Evolutionary conservation across 2,113 vertebrate species (phyloP), one percentile per base, ranked within the genome.

Genomic region (Mungos mungo): DNA sequence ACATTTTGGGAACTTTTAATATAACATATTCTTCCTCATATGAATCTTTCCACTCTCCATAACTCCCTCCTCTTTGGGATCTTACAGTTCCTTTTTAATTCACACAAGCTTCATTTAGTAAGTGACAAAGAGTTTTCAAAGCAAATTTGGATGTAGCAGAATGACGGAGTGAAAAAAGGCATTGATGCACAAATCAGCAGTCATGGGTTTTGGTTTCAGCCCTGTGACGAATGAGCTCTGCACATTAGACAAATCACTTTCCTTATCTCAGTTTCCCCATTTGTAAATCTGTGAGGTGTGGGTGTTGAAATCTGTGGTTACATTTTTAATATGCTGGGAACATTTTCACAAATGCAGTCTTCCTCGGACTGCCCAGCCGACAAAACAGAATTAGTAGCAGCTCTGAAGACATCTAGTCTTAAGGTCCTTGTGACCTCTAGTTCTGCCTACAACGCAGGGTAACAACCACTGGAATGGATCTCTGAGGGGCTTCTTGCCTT

Each of bases 1-100:
- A 94, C 60, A 90, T 96, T 94, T 96, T n/a, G 76, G 52, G 81
- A 98, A 83, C 97, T 97, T 96, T 97, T 95, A 94, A 90, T 95
- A 94, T 76, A 95, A 69, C 87, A 29, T 89, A 66, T 95, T 83
- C 92, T 95, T 92, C 74, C 82, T 93, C 91, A 57, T 92, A 66
- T 68, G 90, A 96, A 90, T 96, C 86, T 88, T 86, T 83, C 82
- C 95, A 29, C 50, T 96, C 88, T 94, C 96, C n/a, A 33, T 90
- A 96, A 95, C 71, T 93, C 81, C 95, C 93, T 96, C 69, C 84
- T 96, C 65, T 96, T 90, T 93, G 79, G 92, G 90, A 77, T 92
- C 71, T 86, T 95, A n/a, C 23, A 80, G 96, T 98, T 97, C 96
- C 93, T 94, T 96, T 97, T 96, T 93, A 54, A 86, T 96, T 92